Conservation (phyloP, 2,888 invertebrate genomes). For the Melanostoma scalare region DNA sequence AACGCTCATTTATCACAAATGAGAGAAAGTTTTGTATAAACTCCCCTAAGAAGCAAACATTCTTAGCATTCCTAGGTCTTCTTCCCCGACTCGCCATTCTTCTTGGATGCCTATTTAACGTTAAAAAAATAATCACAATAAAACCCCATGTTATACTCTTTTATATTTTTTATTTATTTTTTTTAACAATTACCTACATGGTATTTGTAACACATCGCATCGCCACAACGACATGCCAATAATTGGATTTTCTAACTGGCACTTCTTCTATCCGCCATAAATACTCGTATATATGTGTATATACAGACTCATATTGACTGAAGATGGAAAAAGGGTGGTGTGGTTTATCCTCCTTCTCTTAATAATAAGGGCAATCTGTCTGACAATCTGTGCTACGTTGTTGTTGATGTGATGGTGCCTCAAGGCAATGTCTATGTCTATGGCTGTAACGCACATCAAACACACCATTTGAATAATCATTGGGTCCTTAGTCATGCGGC, state of each 20-base stretch:
- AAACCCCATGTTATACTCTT: slow-evolving; percentile 36
- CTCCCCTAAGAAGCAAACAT: slow-evolving; percentile 23
- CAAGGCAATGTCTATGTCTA: slow-evolving; percentile 14
- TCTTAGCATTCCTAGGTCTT: slow-evolving; percentile 53
- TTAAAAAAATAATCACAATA: slow-evolving; percentile 63
- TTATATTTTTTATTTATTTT: slow-evolving; percentile 61
- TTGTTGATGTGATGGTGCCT: background rate
- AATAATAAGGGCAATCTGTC: slow-evolving; percentile 58
- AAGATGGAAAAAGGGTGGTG: slow-evolving; percentile 23
- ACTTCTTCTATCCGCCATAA: slow-evolving; percentile 42
- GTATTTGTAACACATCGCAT: slow-evolving; percentile 32
- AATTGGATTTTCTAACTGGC: slow-evolving; percentile 64
- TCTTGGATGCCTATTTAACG: slow-evolving; percentile 20
- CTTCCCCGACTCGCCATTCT: background rate
- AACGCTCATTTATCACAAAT: slow-evolving; percentile 37
- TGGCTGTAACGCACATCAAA: slow-evolving; percentile 36
- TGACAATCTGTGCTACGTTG: slow-evolving; percentile 20
- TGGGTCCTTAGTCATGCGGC: slow-evolving; percentile 57
- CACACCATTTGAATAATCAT: slow-evolving; percentile 64
- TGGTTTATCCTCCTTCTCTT: slow-evolving; percentile 1
- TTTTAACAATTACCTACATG: slow-evolving; percentile 38
- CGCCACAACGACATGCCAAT: slow-evolving; percentile 3
- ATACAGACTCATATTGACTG: too few species aligned
- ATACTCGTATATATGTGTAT: too few species aligned
- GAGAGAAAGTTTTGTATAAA: slow-evolving; percentile 9